Base-by-base conservation (phyloP, 2,113 vertebrate genomes). In the Condylura cristata region DNA sequence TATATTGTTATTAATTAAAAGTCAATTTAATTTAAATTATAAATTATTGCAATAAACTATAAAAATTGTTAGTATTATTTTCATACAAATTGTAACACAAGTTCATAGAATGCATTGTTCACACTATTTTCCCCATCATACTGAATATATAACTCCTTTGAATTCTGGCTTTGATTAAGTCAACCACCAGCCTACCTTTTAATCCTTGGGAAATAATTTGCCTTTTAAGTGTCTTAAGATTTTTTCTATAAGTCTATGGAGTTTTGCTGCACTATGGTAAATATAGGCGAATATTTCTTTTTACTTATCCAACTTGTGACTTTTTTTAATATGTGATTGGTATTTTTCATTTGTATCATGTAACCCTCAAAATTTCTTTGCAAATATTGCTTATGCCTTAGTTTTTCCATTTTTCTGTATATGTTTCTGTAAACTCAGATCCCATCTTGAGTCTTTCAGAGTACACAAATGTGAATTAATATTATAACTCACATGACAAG, bases 271-370 rank as follows among this genome's bases (percentile, higher is more conserved):
- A 37, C 16, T 46, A 3, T 84, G 18, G 13, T 71, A 37, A 90
- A 3, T 53, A 8, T 71, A 41, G 30, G 3, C 75, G 65, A 66
- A 14, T 6, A 63, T 53, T 86, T 68, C 7, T 89, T 92, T 94
- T 71, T 6, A 80, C 80, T 63, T 46, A 51, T 80, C 17, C 68
- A 37, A 58, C 2, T 85, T 85, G 28, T 16, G 26, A 68, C 66
- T 0, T 10, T 2, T n/a, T 89, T 51, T 91, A 68, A 92, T 93
- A 66, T 89, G 85, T 95, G 41, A 63, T 86, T 97, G n/a, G 65
- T 92, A 8, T 71, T 81, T 97, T 97, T 92, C 89, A 80, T 86
- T 93, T 66, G 6, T 79, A 68, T 51, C 13, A 32, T 30, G 28
- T 32, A 85, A 28, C 70, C 30, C n/a, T 88, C 56, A 95, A 86